These are phyloP conservation scores for Pristiophorus japonicus DNA, from an alignment of 2,113 vertebrate species.

Conservation along the genomic window DNA sequence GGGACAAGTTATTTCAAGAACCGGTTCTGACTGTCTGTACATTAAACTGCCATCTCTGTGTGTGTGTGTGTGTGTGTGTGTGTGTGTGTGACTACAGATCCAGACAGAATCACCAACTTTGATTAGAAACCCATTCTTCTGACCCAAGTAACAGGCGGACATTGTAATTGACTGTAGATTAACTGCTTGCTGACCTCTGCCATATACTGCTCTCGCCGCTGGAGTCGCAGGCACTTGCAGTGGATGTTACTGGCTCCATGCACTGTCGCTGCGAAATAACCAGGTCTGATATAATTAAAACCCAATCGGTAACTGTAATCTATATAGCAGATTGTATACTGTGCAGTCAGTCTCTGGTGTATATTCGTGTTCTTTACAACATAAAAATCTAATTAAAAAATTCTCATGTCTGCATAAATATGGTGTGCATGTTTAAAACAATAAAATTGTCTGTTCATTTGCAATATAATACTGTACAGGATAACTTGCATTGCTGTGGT, in stretches of 20 bases:
- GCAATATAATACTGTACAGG: neutral
- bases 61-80: neutral
- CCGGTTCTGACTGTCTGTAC: too few relatives aligned
- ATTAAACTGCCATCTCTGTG: neutral
- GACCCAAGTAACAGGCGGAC: neutral
- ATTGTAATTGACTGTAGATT: neutral
- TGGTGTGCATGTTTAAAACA: constrained; percentile 9
- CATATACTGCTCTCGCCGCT: neutral
- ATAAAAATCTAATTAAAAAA: constrained; percentile 18
- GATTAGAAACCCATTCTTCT: neutral
- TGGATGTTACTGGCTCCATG: neutral
- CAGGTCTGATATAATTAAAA: neutral
- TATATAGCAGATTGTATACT: neutral
- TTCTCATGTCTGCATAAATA: neutral
- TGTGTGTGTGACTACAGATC: neutral
- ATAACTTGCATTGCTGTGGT: neutral
- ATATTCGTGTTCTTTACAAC: neutral
- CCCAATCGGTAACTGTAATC: neutral
- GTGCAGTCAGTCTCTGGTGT: neutral
- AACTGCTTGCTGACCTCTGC: neutral
- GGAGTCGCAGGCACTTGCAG: neutral
- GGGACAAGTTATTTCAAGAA: neutral
- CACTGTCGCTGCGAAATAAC: neutral
- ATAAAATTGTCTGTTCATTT: neutral
- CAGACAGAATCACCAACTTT: neutral